Evolutionary conservation across 2,797 vertebrate genomes (phyloP), one percentile per base, ranked within the genome.

Genomic region (Atherinosoma microstoma): DNA sequence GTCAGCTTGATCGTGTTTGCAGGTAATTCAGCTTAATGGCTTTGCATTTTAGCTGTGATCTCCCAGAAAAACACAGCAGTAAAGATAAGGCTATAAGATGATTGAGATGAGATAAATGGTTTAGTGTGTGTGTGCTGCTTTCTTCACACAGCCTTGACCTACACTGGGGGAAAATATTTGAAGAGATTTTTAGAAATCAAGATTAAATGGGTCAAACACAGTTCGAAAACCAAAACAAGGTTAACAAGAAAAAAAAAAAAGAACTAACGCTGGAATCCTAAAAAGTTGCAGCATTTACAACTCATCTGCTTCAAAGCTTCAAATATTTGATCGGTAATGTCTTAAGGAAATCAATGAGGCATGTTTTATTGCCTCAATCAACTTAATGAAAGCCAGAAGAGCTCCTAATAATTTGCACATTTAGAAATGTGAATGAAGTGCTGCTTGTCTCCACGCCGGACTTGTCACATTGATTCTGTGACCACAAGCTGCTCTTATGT

Each of bases 11-110:
- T 45, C 51, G 42, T 76, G 76, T 84, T 75, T 80, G 76, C 65
- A 64, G 62, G 69, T 76, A 40, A 80, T 87, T 84, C 32, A 65
- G 36, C 61, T 90, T 90, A 82, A 92, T 40, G 60, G 72, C 70
- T 83, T 72, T 80, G 69, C 72, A 67, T 89, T 88, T 92, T 67
- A 87, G 75, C 36, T 58, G 82, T 79, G 80, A 89, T 88, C 67
- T 76, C 57, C 58, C 76, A 87, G 84, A 91, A 93, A 92, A 93
- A 93, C 92, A 93, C n/a, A 9, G 90, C 90, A 74, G 89, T 94
- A 93, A 94, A 94, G 93, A 95, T 94, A 93, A 94, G 80, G 47
- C 7, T 8, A 67, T 54, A 45, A 58, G 61, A 68, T 20, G 57
- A 83, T 56, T 38, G 58, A 79, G 82, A 64, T 8, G 59, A 84